Percentiles rank a stretch among this genome's conserved stretches.
Conservation (phyloP, 35 echinoderm and acorn worm species). For the Nesometra sesokonis region DNA sequence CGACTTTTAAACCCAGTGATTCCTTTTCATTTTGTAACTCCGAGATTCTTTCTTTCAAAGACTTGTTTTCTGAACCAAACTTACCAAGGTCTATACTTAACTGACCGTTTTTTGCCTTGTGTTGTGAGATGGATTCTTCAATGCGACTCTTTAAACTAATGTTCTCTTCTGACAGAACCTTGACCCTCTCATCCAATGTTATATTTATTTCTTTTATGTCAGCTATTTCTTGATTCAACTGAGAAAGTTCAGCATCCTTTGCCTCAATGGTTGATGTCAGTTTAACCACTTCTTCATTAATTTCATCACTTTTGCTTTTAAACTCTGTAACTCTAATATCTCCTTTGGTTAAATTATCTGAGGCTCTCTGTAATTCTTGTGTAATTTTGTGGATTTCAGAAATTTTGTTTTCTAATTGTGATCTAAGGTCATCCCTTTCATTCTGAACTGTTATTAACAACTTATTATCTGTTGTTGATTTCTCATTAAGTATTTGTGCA, state of each 20-base stretch:
- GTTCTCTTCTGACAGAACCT: not conserved
- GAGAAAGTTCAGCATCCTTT: not conserved
- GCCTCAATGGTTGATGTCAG: constrained; percentile 9
- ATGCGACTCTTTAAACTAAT: not conserved
- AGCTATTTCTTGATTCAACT: not conserved
- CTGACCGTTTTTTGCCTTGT: not conserved
- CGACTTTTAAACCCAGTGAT: not conserved
- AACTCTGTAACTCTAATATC: not conserved
- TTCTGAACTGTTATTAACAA: not conserved
- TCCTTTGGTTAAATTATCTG: not conserved
- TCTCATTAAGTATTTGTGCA: constrained; percentile 25
- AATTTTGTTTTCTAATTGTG: not conserved
- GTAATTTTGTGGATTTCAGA: not conserved
- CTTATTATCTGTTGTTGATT: no score
- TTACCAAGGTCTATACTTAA: not conserved
- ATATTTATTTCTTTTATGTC: constrained; percentile 1
- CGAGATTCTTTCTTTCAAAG: not conserved
- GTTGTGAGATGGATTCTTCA: not conserved
- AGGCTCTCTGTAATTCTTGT: not conserved
- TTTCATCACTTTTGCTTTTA: constrained; percentile 12
- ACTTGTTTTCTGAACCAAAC: not conserved
- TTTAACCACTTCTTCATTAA: constrained; percentile 28
- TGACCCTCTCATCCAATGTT: not conserved
- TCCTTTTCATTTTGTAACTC: not conserved
- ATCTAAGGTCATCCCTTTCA: not conserved